phyloP scores from a whole-genome alignment of 2,888 invertebrate species.

The Ennomos erosarius region DNA sequence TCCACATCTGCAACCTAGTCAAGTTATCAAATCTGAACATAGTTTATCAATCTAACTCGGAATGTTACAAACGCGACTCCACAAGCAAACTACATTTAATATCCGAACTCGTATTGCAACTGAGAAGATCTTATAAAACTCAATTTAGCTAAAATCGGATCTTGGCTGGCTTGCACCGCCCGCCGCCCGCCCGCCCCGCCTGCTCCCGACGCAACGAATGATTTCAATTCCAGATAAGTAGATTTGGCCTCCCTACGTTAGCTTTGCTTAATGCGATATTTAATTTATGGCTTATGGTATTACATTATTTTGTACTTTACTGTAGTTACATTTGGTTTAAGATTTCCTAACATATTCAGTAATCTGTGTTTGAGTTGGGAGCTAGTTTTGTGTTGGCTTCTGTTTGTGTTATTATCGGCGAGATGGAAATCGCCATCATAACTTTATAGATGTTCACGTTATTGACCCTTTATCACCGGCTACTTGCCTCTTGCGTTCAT shows the following conservation, averaged over 20 bases:
- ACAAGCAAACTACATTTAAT: conserved; percentile 28
- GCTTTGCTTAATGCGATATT: conserved; percentile 35
- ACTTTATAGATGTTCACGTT: too few relatives aligned
- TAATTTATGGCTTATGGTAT: conserved; percentile 28
- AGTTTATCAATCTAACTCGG: too few relatives aligned
- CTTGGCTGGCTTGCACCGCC: conserved; percentile 55
- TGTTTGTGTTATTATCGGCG: too few relatives aligned
- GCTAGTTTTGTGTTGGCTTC: too few relatives aligned
- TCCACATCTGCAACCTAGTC: too few relatives aligned
- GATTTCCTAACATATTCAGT: too few relatives aligned
- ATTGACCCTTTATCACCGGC: too few relatives aligned
- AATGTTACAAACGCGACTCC: conserved; percentile 23
- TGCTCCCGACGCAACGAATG: conserved; percentile 57
- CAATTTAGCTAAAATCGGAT: conserved; percentile 74
- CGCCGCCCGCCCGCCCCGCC: conserved; percentile 38
- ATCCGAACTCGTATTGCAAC: conserved; percentile 23
- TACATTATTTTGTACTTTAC: conserved; percentile 5
- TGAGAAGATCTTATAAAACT: conserved; percentile 64
- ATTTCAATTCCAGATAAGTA: conserved; percentile 75
- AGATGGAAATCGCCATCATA: too few relatives aligned
- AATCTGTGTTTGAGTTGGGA: too few relatives aligned
- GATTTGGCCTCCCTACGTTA: conserved; percentile 56
- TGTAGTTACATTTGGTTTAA: too few relatives aligned
- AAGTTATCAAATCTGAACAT: too few relatives aligned
- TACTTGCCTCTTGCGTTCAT: too few relatives aligned